Percentiles rank a stretch among this genome's conserved stretches.
Conservation (phyloP, 2,888 invertebrate species). For the Caenorhabditis panamensis region DNA sequence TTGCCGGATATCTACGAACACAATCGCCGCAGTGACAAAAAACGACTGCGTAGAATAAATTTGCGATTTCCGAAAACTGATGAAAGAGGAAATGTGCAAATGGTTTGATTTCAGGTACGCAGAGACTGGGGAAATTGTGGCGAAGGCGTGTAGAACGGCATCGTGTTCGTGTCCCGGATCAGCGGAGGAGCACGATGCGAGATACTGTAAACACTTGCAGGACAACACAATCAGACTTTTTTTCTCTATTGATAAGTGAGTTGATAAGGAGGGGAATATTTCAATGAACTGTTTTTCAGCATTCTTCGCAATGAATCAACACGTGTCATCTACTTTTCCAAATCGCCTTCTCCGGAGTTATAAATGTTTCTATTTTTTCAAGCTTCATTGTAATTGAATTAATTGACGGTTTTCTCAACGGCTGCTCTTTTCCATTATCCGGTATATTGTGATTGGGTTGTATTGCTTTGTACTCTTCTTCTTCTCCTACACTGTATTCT, state of each 20-base stretch:
- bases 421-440: background rate
- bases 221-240: conserved; percentile 44
- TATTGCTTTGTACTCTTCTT: background rate
- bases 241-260: conserved; percentile 71
- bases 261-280: no score
- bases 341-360: background rate
- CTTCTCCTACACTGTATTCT: background rate
- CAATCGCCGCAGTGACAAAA: conserved; percentile 34
- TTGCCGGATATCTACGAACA: conserved; percentile 36
- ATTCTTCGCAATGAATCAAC: conserved; percentile 16
- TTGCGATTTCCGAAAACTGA: conserved; percentile 8
- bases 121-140: conserved; percentile 74
- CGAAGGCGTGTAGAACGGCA: conserved; percentile 74
- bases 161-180: conserved; percentile 77
- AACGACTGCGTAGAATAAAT: conserved; percentile 23
- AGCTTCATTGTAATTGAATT: background rate
- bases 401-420: background rate
- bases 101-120: conserved; percentile 66
- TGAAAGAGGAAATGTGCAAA: background rate
- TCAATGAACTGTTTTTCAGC: no score
- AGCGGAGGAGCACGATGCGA: conserved; percentile 68
- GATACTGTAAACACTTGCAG: conserved; percentile 63
- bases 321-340: conserved; percentile 29
- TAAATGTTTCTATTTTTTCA: background rate
- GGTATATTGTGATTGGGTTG: background rate